Conservation (phyloP, 92 coral and sea anemone genomes). For the Blastomussa wellsi region DNA sequence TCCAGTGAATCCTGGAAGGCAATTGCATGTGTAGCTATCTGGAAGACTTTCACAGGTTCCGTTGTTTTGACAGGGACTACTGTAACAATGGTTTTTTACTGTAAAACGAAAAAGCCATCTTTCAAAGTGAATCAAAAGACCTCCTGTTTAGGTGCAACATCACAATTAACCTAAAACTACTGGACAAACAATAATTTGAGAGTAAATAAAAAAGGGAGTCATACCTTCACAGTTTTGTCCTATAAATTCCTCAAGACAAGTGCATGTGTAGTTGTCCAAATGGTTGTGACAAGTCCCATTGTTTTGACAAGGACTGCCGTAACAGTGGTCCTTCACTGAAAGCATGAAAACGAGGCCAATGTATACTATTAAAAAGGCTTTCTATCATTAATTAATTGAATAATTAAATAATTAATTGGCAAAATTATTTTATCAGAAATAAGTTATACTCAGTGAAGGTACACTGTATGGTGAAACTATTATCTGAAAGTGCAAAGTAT, state of each 20-base stretch:
- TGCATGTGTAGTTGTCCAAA: neutral
- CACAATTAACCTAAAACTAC: neutral
- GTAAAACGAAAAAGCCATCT: neutral
- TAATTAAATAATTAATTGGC: too few species aligned
- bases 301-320: neutral
- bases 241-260: neutral
- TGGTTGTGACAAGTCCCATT: neutral
- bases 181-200: neutral
- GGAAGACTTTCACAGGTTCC: neutral
- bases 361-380: too few species aligned
- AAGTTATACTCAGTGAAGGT: too few species aligned
- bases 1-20: neutral
- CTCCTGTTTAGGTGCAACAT: too few species aligned
- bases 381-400: too few species aligned
- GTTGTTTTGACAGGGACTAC: conserved; percentile 1
- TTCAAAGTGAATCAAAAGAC: neutral
- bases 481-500: too few species aligned
- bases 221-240: neutral
- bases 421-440: too few species aligned
- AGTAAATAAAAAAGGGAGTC: neutral
- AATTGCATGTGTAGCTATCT: neutral
- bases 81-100: neutral
- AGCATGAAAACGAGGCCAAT: neutral
- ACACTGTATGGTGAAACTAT: too few species aligned
- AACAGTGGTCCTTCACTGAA: conserved; percentile 1